Conservation (phyloP, 2,113 vertebrate species). For the Lampris megalopsis region DNA sequence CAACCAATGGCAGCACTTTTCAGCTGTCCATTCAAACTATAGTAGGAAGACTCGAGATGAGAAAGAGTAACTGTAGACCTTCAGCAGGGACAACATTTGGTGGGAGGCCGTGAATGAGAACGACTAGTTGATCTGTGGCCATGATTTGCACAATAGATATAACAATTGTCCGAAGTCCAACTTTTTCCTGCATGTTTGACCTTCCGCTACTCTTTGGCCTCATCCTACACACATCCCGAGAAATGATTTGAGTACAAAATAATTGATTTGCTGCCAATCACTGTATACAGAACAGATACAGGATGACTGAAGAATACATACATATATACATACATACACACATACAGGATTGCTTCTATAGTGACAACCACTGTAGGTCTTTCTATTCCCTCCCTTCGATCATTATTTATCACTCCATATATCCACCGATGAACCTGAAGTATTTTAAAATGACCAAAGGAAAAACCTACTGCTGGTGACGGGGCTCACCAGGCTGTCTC, state of each 20-base stretch:
- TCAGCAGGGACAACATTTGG: too few species aligned
- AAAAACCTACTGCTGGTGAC: slow-evolving; percentile 14
- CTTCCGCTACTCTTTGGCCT: not conserved
- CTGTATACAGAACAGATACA: not conserved
- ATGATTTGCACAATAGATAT: not conserved
- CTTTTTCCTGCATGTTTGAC: not conserved
- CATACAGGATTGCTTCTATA: not conserved
- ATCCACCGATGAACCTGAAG: slow-evolving; percentile 1
- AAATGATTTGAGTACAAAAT: not conserved
- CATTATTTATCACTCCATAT: not conserved
- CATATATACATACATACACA: too few species aligned
- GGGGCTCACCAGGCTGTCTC: slow-evolving; percentile 27
- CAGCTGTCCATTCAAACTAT: too few species aligned
- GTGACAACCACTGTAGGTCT: not conserved
- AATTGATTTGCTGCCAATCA: not conserved
- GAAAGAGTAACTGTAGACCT: too few species aligned
- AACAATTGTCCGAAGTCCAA: not conserved
- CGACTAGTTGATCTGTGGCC: not conserved
- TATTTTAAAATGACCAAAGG: not conserved
- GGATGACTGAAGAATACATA: not conserved
- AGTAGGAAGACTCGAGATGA: too few species aligned
- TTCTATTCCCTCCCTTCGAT: not conserved
- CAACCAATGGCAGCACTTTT: too few species aligned
- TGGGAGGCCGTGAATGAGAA: not conserved
- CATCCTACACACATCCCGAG: not conserved